Conservation (phyloP, 2,888 invertebrate species). For the Serrognathus titanus region DNA sequence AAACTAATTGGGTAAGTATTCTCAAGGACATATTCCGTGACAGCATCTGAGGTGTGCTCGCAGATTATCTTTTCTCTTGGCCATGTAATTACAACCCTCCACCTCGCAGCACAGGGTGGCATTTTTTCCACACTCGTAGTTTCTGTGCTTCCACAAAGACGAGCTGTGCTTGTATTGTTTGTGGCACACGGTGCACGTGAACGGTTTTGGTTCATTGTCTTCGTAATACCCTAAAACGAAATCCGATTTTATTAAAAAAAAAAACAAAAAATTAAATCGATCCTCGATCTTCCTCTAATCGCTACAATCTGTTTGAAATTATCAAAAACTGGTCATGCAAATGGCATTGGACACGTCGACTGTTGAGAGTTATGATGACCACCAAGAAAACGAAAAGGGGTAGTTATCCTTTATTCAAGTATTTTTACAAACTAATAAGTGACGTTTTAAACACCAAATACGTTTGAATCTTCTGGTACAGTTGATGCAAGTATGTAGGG, state of each 20-base stretch:
- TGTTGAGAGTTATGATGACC: no score
- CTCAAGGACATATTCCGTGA: neutral
- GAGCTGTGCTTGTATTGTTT: slow-evolving; percentile 71
- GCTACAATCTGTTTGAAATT: no score
- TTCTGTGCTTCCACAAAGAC: slow-evolving; percentile 65
- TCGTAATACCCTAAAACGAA: slow-evolving; percentile 2
- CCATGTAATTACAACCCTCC: slow-evolving; percentile 61
- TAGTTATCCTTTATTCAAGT: neutral
- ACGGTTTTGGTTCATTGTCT: slow-evolving; percentile 1
- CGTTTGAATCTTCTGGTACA: slow-evolving; percentile 16
- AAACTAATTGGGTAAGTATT: neutral
- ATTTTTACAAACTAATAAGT: slow-evolving; percentile 9
- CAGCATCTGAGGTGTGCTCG: slow-evolving; percentile 41
- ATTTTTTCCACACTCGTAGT: slow-evolving; percentile 65
- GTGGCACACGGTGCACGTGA: slow-evolving; percentile 60
- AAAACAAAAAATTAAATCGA: neutral
- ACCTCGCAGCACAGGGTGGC: slow-evolving; percentile 61
- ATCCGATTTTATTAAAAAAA: neutral
- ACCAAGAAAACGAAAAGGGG: neutral
- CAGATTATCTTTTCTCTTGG: slow-evolving; percentile 73
- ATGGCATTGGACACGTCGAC: no score
- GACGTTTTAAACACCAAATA: slow-evolving; percentile 15
- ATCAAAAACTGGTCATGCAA: no score
- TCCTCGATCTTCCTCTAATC: neutral
- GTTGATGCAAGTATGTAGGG: slow-evolving; percentile 3